Evolutionary conservation across 1,140 invertebrate genomes (phyloP).

Genomic region (Orchesella cincta): DNA sequence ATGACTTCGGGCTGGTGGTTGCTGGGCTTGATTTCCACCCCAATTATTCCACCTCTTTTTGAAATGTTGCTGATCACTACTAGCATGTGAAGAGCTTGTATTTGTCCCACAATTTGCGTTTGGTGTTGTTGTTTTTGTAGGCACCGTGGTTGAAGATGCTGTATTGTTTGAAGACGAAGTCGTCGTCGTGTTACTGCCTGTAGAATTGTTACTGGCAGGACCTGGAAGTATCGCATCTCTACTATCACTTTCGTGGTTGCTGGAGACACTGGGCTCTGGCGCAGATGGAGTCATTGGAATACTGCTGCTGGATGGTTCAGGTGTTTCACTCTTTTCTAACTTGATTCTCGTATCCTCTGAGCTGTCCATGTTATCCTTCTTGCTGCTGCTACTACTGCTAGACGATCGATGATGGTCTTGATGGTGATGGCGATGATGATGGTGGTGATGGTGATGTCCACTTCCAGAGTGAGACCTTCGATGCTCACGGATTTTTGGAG

Average conservation of each 20-base stretch:
- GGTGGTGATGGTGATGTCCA: constrained; percentile 28
- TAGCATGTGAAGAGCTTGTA: constrained; percentile 9
- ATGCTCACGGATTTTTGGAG: constrained; percentile 39
- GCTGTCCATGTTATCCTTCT: neutral
- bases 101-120: no score
- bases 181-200: neutral
- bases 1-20: neutral
- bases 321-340: constrained; percentile 39
- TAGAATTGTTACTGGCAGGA: neutral
- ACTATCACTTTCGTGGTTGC: constrained; percentile 25
- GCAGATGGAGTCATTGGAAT: neutral
- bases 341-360: constrained; percentile 35
- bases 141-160: neutral
- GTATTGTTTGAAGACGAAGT: neutral
- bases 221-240: neutral
- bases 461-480: neutral
- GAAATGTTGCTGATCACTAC: constrained; percentile 36
- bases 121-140: neutral
- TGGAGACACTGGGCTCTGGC: constrained; percentile 10
- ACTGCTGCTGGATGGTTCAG: constrained; percentile 26
- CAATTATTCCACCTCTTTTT: constrained; percentile 43
- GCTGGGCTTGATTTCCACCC: neutral
- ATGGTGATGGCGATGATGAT: constrained; percentile 24
- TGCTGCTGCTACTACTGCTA: neutral
- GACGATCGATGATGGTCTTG: constrained; percentile 3